A percentile compares a stretch with the other conserved stretches of the same genome.
These are phyloP conservation scores for Genyomyrus donnyi DNA, from an alignment of 2,113 vertebrate genomes.

Conservation along the genomic window DNA sequence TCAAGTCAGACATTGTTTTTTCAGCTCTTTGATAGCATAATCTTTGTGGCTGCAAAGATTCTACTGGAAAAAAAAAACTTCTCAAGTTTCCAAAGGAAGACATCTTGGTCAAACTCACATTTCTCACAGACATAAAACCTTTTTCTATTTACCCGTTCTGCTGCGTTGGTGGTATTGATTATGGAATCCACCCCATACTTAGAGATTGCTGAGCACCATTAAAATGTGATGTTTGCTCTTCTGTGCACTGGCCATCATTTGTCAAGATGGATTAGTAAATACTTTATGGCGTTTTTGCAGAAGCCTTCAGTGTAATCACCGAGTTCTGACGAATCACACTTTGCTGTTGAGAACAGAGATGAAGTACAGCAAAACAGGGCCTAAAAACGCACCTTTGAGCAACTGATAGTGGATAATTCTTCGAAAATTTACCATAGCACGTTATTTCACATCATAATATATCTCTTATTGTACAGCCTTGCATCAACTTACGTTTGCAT, in stretches of 20 bases:
- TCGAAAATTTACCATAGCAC: not conserved
- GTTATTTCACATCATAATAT: constrained; percentile 31
- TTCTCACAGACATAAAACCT: not conserved
- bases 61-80: not conserved
- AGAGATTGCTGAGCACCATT: constrained; percentile 5
- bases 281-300: not conserved
- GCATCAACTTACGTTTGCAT: not conserved
- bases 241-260: not conserved
- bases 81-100: not conserved
- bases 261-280: constrained; percentile 1
- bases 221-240: constrained; percentile 5
- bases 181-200: not conserved
- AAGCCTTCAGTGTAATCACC: not conserved
- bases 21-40: constrained; percentile 20
- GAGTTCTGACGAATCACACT: not conserved
- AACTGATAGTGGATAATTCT: not conserved
- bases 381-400: not conserved
- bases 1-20: constrained; percentile 13
- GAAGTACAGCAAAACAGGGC: not conserved
- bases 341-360: not conserved
- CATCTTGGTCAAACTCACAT: not conserved
- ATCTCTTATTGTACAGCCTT: not conserved
- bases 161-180: not conserved
- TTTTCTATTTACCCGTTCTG: not conserved
- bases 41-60: constrained; percentile 20